Evolutionary conservation across 2,797 vertebrate species (phyloP), one percentile per base, ranked within the genome.

Genomic region (Alectoris magna): DNA sequence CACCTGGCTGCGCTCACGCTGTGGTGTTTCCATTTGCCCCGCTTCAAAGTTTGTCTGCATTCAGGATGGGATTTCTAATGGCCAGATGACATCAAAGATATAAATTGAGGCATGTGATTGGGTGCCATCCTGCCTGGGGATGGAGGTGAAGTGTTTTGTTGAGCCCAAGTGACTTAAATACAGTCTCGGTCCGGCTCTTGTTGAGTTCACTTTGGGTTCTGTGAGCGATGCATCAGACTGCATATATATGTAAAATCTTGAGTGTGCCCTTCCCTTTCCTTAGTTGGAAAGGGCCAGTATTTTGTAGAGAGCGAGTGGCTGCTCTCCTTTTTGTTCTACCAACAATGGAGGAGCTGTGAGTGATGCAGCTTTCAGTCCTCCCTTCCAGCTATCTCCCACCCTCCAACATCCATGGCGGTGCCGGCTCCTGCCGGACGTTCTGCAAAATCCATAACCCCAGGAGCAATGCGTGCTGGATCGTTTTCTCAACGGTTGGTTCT

Each of bases 401-500:
- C 36, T 27, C 41, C 66, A 29, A n/a, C 22, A 49, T 27, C 26
- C 39, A 16, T 31, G 8, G 4, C 60, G 76, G 2, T 51, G 46
- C 24, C 26, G 53, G 21, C 39, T 82, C 43, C 80, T 74, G 51
- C 27, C 10, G 15, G 17, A 53, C 27, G 27, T 53, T 10, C 27
- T 53, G 60, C 76, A 84, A n/a, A 78, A 71, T 29, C 64, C 64
- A 41, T 79, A 67, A 27, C 41, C 41, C 68, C 79, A 70, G 31
- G 36, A 69, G 19, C 44, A 80, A 70, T 77, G 29, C 9, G 14
- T 0, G 0, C 16, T 43, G 74, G 66, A 88, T 51, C 53, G 13
- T 91, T 83, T 95, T 79, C 76, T 80, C 63, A 31, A 48, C 14
- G 27, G 44, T 85, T 92, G 27, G 44, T 85, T 92, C 56, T 62